Percentiles rank a stretch among this genome's conserved stretches.
phyloP scores from a whole-genome alignment of 2,113 vertebrate genomes.

The Oenanthe melanoleuca region DNA sequence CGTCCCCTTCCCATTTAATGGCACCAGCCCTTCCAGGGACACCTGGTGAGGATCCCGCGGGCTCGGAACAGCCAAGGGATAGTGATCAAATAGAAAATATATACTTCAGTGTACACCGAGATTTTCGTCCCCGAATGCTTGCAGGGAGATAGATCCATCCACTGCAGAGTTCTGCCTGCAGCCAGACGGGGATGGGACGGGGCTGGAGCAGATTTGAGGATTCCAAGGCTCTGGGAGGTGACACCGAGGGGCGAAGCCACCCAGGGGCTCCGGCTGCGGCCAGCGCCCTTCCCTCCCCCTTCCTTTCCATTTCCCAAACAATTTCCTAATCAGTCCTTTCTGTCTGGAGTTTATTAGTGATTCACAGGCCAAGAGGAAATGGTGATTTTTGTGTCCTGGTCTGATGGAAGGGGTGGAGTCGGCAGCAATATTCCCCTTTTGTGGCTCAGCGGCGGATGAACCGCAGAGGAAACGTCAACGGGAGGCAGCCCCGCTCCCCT shows the following conservation, averaged over 20 bases:
- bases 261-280: background rate
- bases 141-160: background rate
- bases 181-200: background rate
- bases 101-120: rapidly evolving
- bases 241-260: background rate
- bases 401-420: conserved; percentile 32
- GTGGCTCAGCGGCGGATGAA: background rate
- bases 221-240: background rate
- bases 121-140: background rate
- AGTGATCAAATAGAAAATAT: rapidly evolving
- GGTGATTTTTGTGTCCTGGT: conserved; percentile 17
- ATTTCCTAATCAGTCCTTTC: conserved; percentile 66
- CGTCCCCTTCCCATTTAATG: background rate
- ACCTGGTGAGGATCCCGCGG: rapidly evolving
- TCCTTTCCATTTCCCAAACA: conserved; percentile 65
- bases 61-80: background rate
- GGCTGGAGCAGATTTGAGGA: background rate
- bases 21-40: background rate
- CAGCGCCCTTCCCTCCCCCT: background rate
- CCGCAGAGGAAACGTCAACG: background rate
- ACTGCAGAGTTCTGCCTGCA: background rate
- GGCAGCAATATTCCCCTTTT: background rate
- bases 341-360: conserved; percentile 73
- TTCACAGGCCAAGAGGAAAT: conserved; percentile 68
- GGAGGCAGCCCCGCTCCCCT: background rate